Conservation (phyloP, 2,113 vertebrate genomes). For the Sapayoa aenigma region DNA sequence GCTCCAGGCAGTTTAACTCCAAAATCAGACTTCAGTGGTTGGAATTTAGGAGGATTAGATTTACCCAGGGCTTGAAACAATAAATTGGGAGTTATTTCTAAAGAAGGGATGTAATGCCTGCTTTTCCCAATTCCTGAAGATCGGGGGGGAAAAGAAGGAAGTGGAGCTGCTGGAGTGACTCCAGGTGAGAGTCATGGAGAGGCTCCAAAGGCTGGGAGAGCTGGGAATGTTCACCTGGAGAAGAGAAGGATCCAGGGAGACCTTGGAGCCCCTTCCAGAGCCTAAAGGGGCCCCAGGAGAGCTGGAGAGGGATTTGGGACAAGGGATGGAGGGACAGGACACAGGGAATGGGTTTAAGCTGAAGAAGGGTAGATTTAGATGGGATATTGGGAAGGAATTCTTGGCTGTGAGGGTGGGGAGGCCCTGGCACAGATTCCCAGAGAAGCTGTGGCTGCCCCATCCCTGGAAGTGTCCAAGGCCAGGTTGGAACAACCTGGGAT, state of each 20-base stretch:
- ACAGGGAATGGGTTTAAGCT: not conserved
- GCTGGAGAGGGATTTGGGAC: not conserved
- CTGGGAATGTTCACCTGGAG: not conserved
- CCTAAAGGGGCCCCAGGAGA: not conserved
- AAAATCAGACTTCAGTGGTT: not conserved
- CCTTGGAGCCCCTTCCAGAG: not conserved
- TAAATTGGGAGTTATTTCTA: not conserved
- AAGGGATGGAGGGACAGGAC: not conserved
- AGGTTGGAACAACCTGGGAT: not conserved
- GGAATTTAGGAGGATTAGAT: not conserved
- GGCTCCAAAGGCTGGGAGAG: not conserved
- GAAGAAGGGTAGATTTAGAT: not conserved
- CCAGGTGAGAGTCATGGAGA: fast-evolving
- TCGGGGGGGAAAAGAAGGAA: not conserved
- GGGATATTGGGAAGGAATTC: not conserved
- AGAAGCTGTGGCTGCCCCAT: not conserved
- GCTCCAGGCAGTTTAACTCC: not conserved
- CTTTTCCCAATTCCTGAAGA: not conserved
- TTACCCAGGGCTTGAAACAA: not conserved
- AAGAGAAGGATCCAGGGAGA: not conserved
- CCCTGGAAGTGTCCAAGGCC: not conserved
- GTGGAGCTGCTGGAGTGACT: not conserved
- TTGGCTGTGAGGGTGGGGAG: fast-evolving
- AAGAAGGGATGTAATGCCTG: not conserved
- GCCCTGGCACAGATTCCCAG: not conserved